Base-by-base conservation (phyloP, 2,113 vertebrate species). In the Cheirogaleus medius region DNA sequence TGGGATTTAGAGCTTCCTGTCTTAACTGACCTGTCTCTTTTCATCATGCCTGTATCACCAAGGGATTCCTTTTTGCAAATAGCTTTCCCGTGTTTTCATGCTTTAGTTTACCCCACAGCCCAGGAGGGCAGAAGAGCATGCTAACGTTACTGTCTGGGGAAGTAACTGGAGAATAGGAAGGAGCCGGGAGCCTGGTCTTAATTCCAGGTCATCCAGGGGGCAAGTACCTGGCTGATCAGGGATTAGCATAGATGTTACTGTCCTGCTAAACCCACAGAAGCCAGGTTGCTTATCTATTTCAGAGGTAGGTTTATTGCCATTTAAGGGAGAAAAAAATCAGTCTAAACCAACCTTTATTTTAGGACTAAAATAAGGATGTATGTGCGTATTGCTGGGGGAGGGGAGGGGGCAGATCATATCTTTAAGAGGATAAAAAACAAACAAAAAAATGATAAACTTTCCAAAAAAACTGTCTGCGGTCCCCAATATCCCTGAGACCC, bases 171-270 rank as follows among this genome's bases (percentile, higher is more conserved):
- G 95, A 95, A 34, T 6, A 25, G 81, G 29, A 90, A 94, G 52
- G 91, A 88, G 25, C 25, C 3, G 60, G 44, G 37, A 91, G 69
- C 21, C 29, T 91, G 92, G 47, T 58, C 25, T 80, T 69, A 58
- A 42, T 29, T 91, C 94, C 96, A 96, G 95, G 97, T 97, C 68
- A 91, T 32, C 25, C 52, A 93, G 89, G n/a, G 78, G 91, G 56
- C 86, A 89, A 71, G 77, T 68, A 95, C 86, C 92, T 69, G 90
- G 91, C 86, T 97, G 96, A 97, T 93, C 81, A 89, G 95, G 90
- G 88, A 95, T 95, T 96, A 97, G 89, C 91, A 95, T 73, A 74
- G 91, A 89, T 92, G 89, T 27, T 27, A 56, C 83, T n/a, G 27
- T 91, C 69, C 69, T 56, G 73, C 52, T 97, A 97, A 96, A 0